phyloP scores from a whole-genome alignment of 2,888 invertebrate genomes.

The Uropetala carovei region DNA sequence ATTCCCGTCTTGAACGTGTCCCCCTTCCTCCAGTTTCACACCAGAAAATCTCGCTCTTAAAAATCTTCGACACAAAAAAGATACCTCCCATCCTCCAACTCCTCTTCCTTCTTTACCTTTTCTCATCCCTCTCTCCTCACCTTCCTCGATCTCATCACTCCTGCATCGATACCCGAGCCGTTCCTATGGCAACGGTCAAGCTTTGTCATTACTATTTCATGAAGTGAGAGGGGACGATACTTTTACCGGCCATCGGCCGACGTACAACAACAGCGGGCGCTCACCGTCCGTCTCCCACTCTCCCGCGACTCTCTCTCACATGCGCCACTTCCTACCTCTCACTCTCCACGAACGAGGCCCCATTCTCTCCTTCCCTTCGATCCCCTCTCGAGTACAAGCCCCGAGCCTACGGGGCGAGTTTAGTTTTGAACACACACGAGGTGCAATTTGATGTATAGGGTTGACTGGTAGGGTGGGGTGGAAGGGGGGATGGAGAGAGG shows the following conservation, averaged over 20 bases:
- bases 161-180: conserved; percentile 22
- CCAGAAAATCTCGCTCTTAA: not conserved
- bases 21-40: not conserved
- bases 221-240: not conserved
- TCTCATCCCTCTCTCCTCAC: not conserved
- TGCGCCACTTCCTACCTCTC: not conserved
- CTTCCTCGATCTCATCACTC: not conserved
- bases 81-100: not conserved
- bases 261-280: not conserved
- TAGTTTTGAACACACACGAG: not conserved
- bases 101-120: not conserved
- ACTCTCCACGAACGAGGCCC: not conserved
- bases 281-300: not conserved
- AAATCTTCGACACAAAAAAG: not conserved
- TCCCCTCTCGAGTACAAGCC: not conserved
- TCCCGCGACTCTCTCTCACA: not conserved
- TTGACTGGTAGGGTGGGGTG: not conserved
- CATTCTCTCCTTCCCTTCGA: not conserved
- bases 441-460: not conserved
- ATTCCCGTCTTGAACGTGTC: not conserved
- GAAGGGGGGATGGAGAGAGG: not conserved
- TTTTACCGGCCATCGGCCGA: conserved; percentile 39
- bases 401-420: not conserved
- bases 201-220: conserved; percentile 58
- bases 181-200: conserved; percentile 48